Base-by-base conservation (phyloP, 1,140 invertebrate species). In the Bombus picipes region DNA sequence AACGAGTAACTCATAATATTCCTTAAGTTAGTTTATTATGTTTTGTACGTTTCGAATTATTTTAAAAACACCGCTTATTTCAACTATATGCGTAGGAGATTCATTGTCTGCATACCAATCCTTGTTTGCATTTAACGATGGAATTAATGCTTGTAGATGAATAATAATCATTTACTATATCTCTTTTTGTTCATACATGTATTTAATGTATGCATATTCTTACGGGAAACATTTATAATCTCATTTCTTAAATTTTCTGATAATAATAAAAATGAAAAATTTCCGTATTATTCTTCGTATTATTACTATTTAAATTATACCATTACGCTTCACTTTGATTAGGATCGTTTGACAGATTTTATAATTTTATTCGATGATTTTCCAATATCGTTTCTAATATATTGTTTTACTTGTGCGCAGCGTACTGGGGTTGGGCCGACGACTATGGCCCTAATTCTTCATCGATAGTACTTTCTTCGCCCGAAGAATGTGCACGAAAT, bases 401-500 rank as follows among this genome's bases (percentile, higher is more conserved):
- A 70, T 39, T n/a, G 8, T 12, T n/a, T n/a, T n/a, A 72, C 9
- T 62, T 10, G 15, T 2, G 28, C 12, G 0, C 34, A 43, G 28
- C 10, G 8, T 8, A 15, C 18, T 39, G 18, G 34, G 28, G 18
- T 53, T 53, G 47, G 47, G 18, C 47, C 47, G 47, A 53, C 6
- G 47, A 53, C 0, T 53, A 34, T 25, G 28, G 34, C 0, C 8
- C 10, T 32, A n/a, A 28, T 4, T 15, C 13, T 4, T 62, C 53
- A 34, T 28, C 12, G 12, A 8, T 73, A n/a, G 34, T 13, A 28
- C n/a, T 79, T 8, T 88, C 88, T 28, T 81, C 87, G 1, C 47
- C 84, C 25, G 88, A 92, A 68, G 89, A 92, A 74, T 96, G 95
- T 73, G 85, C 81, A 1, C 87, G 95, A 5, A 12, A 81, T 4